These are phyloP conservation scores for Physella acuta DNA, from an alignment of 1,140 invertebrate genomes.

Conservation along the genomic window DNA sequence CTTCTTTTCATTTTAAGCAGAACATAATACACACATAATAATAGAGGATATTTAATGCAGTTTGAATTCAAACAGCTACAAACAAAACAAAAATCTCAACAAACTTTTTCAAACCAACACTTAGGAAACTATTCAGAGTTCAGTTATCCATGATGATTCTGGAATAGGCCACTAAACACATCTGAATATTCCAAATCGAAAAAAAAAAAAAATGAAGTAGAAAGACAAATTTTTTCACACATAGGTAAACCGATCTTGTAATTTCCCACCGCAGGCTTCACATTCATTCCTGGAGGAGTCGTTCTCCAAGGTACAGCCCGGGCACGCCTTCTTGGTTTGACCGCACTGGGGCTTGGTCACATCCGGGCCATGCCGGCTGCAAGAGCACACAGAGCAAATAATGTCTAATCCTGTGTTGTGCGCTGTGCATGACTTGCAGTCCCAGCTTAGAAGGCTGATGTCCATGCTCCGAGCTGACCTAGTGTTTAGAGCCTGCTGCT, in stretches of 20 bases:
- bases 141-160: too few relatives aligned
- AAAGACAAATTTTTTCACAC: not conserved
- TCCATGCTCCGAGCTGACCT: constrained; percentile 23
- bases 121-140: too few relatives aligned
- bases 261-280: not conserved
- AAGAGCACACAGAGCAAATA: constrained; percentile 22
- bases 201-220: too few relatives aligned
- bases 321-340: constrained; percentile 1
- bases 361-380: constrained; percentile 25
- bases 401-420: constrained; percentile 11
- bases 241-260: not conserved
- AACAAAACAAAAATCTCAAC: too few relatives aligned
- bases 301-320: not conserved
- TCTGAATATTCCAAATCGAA: too few relatives aligned
- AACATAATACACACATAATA: too few relatives aligned
- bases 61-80: too few relatives aligned
- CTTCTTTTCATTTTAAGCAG: too few relatives aligned
- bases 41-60: too few relatives aligned
- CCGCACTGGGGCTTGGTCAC: constrained; percentile 12
- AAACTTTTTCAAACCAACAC: too few relatives aligned
- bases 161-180: too few relatives aligned
- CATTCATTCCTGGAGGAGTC: not conserved
- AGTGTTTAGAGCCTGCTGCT: not conserved
- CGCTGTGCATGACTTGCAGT: constrained; percentile 22
- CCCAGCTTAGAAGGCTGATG: constrained; percentile 21